Conservation (phyloP, 2,888 invertebrate species). For the Caenorhabditis doughertyi region DNA sequence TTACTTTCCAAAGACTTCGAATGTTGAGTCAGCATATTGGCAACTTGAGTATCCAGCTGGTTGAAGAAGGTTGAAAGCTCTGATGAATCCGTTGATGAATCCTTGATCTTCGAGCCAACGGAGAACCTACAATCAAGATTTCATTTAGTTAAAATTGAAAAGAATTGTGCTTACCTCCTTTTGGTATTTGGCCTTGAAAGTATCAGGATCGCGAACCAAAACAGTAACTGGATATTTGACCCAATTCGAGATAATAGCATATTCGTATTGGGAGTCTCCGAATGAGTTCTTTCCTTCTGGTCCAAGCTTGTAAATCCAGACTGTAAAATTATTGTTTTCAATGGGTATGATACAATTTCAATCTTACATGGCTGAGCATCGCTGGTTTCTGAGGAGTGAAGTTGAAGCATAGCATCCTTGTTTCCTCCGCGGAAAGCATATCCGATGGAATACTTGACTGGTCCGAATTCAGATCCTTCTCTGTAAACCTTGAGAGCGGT, state of each 20-base stretch:
- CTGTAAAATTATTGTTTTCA: slow-evolving; percentile 67
- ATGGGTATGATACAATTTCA: background rate
- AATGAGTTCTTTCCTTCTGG: slow-evolving; percentile 83
- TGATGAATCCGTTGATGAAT: slow-evolving; percentile 83
- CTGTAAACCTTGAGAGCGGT: slow-evolving; percentile 83
- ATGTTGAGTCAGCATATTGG: slow-evolving; percentile 83
- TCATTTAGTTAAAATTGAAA: background rate
- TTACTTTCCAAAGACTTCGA: slow-evolving; percentile 82
- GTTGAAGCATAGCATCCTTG: slow-evolving; percentile 83
- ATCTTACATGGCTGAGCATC: slow-evolving; percentile 82
- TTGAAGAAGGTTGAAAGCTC: slow-evolving; percentile 83
- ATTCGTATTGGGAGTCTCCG: slow-evolving; percentile 83
- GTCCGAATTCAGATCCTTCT: slow-evolving; percentile 83
- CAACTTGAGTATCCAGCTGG: slow-evolving; percentile 82
- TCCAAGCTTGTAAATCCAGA: slow-evolving; percentile 83
- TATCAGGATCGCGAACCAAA: slow-evolving; percentile 83
- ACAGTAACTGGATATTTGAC: slow-evolving; percentile 83
- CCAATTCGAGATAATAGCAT: slow-evolving; percentile 83
- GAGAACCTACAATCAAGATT: slow-evolving; percentile 67
- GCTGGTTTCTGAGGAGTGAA: slow-evolving; percentile 81
- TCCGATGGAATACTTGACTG: slow-evolving; percentile 83
- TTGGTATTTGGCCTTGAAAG: slow-evolving; percentile 82
- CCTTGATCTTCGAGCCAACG: slow-evolving; percentile 80
- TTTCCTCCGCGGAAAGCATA: slow-evolving; percentile 83
- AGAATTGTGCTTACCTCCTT: slow-evolving; percentile 63